phyloP scores from a whole-genome alignment of 2,888 invertebrate genomes.

The Ormia ochracea region DNA sequence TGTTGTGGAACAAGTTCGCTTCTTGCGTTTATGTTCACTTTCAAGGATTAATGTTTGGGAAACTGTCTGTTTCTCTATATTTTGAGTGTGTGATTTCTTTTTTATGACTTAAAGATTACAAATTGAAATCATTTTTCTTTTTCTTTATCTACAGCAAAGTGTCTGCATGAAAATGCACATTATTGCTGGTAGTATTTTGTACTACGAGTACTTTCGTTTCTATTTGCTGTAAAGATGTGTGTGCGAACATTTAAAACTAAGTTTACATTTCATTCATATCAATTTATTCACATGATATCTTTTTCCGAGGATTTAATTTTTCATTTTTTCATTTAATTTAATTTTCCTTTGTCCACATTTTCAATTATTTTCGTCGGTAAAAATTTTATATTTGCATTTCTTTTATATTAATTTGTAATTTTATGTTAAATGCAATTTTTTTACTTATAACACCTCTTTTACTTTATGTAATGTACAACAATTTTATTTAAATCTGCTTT shows the following conservation, averaged over 20 bases:
- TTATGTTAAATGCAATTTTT: background rate
- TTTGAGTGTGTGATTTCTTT: background rate
- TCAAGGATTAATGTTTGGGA: constrained; percentile 46
- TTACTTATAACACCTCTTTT: background rate
- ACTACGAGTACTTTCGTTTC: constrained; percentile 55
- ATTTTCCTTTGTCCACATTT: constrained; percentile 26
- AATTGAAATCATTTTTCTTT: constrained; percentile 60
- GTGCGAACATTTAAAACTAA: constrained; percentile 1
- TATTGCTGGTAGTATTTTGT: background rate
- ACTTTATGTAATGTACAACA: constrained; percentile 38
- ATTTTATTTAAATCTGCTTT: constrained; percentile 35
- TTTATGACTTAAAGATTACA: constrained; percentile 46
- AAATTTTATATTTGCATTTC: background rate
- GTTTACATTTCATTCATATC: constrained; percentile 44
- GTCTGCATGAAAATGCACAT: background rate
- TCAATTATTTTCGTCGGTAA: constrained; percentile 13
- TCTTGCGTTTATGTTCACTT: background rate
- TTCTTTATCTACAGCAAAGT: background rate
- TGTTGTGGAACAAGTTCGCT: constrained; percentile 3
- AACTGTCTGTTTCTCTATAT: constrained; percentile 12
- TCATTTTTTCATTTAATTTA: constrained; percentile 16
- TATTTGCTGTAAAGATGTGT: constrained; percentile 4
- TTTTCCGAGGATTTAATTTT: constrained; percentile 42
- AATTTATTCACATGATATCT: background rate
- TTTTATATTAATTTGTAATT: constrained; percentile 27